Conservation (phyloP, 2,797 vertebrate genomes). For the Notoglanidium macrostoma region DNA sequence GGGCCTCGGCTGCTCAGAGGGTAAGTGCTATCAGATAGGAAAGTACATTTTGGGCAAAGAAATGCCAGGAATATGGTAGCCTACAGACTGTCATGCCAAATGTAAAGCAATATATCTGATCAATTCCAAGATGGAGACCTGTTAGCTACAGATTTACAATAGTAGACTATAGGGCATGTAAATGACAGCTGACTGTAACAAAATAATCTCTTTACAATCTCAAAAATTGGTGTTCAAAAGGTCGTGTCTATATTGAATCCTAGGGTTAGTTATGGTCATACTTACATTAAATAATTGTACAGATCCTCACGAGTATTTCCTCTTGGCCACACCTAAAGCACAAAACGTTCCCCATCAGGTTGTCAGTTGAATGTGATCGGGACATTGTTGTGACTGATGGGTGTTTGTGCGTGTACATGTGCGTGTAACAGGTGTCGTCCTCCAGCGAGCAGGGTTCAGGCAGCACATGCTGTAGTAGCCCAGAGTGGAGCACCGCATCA, state of each 20-base stretch:
- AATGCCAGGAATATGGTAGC: neutral
- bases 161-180: neutral
- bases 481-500: slow-evolving; percentile 89
- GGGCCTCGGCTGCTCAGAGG: slow-evolving; percentile 71
- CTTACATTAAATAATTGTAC: neutral
- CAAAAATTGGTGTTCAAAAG: neutral
- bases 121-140: neutral
- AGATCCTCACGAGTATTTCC: neutral
- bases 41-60: slow-evolving; percentile 3
- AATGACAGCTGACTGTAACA: neutral
- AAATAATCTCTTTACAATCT: neutral
- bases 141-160: neutral
- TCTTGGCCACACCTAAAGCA: neutral
- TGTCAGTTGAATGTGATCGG: neutral
- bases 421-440: slow-evolving; percentile 78
- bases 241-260: neutral
- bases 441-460: slow-evolving; percentile 85
- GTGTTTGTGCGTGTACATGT: slow-evolving; percentile 59
- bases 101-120: neutral
- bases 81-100: neutral
- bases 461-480: slow-evolving; percentile 95
- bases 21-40: slow-evolving; percentile 74
- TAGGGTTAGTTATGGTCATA: neutral
- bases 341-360: neutral
- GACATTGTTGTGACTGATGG: slow-evolving; percentile 73